Percentiles rank a stretch among this genome's conserved stretches.
These are phyloP conservation scores for Caenorhabditis sp. DNA, from an alignment of 2,888 invertebrate species.

Conservation along the genomic window DNA sequence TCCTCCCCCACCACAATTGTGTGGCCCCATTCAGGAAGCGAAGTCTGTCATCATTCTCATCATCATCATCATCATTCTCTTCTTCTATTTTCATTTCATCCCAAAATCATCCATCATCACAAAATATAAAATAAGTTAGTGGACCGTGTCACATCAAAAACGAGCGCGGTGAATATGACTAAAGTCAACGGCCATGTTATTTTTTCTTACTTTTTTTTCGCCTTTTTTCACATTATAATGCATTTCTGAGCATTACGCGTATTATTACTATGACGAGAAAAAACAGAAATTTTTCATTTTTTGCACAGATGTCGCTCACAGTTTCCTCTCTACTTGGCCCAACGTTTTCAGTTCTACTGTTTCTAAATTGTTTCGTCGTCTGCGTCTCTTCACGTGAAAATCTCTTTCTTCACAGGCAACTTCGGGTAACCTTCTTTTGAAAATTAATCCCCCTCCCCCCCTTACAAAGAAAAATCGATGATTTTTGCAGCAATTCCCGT, in stretches of 20 bases:
- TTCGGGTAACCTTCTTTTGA: slow-evolving; percentile 9
- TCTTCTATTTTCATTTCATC: too few species aligned
- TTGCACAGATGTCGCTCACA: too few species aligned
- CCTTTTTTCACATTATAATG: not conserved
- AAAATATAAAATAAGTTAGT: not conserved
- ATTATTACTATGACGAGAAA: too few species aligned
- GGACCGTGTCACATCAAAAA: not conserved
- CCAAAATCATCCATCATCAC: not conserved
- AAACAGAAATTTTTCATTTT: too few species aligned
- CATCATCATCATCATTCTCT: too few species aligned
- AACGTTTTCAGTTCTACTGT: not conserved
- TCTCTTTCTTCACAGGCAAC: not conserved
- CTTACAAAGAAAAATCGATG: not conserved
- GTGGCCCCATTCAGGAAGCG: too few species aligned
- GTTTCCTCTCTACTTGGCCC: not conserved
- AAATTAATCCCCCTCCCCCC: not conserved
- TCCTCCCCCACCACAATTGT: too few species aligned
- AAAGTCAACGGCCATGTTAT: too few species aligned
- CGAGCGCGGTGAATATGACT: too few species aligned
- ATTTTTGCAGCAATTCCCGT: slow-evolving; percentile 59
- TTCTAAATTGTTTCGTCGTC: not conserved
- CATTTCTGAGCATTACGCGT: not conserved
- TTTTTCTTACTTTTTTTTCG: not conserved
- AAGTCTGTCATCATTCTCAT: too few species aligned
- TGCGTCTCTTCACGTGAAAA: not conserved